Base-by-base conservation (phyloP, 2,888 invertebrate genomes). In the Tortrix viridana region DNA sequence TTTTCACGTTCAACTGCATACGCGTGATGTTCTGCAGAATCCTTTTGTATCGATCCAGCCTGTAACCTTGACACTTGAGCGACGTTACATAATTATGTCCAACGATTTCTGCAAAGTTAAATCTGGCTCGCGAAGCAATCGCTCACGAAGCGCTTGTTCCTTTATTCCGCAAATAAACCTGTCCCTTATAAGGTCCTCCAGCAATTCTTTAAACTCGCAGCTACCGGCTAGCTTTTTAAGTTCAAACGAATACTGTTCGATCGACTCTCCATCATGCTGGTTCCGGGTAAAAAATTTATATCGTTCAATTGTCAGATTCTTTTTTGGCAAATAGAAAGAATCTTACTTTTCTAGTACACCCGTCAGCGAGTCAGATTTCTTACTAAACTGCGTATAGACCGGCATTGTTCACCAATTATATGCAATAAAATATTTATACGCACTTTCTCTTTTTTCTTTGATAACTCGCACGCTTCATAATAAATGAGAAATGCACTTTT, bases 21-120 rank as follows among this genome's bases (percentile, higher is more conserved):
- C 4, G 46, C 46, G 9, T 20, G 6, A 46, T 46, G 20, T 12
- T 46, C 46, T 9, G 3, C 41, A 16, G 41, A 22, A 20, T 53
- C 16, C 46, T 26, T 55, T 3, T 26, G 44, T n/a, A 44, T 44
- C 1, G n/a, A 16, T 4, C 44, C 55, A 6, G 55, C 55, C 32
- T 55, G 55, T 12, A 55, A 6, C 14, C 19, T 55, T 12, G 55
- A 55, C 9, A 55, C 46, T 32, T 55, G 55, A 16, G 55, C 55
- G 5, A 55, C 5, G 23, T 46, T 55, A 46, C 55, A 55, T 20
- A n/a, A n/a, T n/a, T n/a, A 55, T 55, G 3, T 55, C 55, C 14
- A 55, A 46, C 2, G 46, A 46, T 16, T 55, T 55, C 12, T 26
- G 16, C 1, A 55, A 44, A 5, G 55, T 55, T 12, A 55, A 19